Conservation (phyloP, 1,140 invertebrate genomes). For the Caenorhabditis inopinata region DNA sequence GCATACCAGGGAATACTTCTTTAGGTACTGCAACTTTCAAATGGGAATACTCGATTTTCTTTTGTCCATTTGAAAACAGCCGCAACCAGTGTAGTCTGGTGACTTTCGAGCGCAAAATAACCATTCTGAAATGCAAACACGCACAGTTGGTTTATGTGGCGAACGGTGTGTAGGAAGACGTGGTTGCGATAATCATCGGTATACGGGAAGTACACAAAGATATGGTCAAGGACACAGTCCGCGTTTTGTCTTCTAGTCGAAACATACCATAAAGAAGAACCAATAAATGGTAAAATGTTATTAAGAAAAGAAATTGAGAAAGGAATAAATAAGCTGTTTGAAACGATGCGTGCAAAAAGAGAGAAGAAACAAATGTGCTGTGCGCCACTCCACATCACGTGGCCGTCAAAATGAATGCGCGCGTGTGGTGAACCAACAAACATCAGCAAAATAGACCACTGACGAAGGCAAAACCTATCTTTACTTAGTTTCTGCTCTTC, state of each 20-base stretch:
- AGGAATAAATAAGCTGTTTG: neutral
- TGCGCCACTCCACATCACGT: neutral
- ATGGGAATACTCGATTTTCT: conserved; percentile 5
- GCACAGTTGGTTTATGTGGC: too few species aligned
- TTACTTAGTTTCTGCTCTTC: too few species aligned
- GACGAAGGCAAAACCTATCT: neutral
- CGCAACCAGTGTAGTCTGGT: neutral
- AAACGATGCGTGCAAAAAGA: neutral
- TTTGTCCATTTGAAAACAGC: neutral
- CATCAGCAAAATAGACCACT: neutral
- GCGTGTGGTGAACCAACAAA: neutral
- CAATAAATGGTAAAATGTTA: too few species aligned
- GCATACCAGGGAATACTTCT: neutral
- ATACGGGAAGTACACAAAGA: neutral
- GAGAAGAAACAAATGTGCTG: neutral
- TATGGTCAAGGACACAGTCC: conserved; percentile 4
- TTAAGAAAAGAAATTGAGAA: neutral
- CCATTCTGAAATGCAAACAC: neutral
- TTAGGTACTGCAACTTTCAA: conserved; percentile 23
- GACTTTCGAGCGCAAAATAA: neutral
- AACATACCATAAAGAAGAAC: too few species aligned
- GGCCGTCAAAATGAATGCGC: neutral
- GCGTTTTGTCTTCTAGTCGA: neutral
- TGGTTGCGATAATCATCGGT: neutral
- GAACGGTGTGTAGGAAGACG: neutral